phyloP scores from a whole-genome alignment of 2,797 vertebrate species.

The Nothura maculosa region DNA sequence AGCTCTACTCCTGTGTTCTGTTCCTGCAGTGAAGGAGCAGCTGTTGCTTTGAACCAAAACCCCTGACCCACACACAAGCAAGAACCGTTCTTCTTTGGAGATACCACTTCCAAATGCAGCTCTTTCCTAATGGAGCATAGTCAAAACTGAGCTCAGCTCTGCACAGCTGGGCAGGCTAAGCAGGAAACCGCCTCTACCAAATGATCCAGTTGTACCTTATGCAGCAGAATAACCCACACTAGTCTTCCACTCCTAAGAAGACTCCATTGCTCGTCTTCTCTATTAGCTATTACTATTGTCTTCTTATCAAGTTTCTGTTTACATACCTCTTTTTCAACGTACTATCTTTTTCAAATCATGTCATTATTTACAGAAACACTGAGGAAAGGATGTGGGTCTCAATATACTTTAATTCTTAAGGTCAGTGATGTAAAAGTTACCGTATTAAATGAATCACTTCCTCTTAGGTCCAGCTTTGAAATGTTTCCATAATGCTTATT shows the following conservation, averaged over 20 bases:
- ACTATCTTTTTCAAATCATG: neutral
- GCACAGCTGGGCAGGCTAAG: neutral
- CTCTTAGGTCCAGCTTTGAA: neutral
- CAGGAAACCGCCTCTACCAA: neutral
- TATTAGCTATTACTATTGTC: neutral
- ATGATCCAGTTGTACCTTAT: neutral
- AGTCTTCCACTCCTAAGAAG: neutral
- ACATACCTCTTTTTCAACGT: neutral
- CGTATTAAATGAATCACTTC: neutral
- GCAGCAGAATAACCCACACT: neutral
- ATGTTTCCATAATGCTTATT: neutral
- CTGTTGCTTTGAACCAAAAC: neutral
- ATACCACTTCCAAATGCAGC: neutral
- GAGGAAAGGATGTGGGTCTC: neutral
- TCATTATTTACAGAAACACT: neutral
- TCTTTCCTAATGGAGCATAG: neutral
- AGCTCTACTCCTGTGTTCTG: neutral
- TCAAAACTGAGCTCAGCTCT: neutral
- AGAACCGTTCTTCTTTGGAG: neutral
- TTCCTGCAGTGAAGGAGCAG: neutral
- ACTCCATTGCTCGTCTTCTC: neutral
- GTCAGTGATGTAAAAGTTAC: neutral
- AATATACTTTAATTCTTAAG: neutral
- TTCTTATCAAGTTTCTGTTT: neutral
- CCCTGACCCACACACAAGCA: neutral